Conservation (phyloP, 1,140 invertebrate genomes). For the Belonocnema kinseyi region DNA sequence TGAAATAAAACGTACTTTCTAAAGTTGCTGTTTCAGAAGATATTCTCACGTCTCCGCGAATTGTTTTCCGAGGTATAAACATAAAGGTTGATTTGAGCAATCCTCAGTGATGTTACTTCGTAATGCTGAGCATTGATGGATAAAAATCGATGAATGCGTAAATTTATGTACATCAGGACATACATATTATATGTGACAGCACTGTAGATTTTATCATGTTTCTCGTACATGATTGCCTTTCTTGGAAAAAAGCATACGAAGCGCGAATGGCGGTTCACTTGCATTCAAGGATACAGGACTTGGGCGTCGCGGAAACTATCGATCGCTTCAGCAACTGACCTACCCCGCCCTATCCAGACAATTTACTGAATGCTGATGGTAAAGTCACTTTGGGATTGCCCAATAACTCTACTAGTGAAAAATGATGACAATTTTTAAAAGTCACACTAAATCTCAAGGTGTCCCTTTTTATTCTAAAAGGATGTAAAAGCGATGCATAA, state of each 20-base stretch:
- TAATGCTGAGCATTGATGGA: background rate
- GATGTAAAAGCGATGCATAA: too few relatives aligned
- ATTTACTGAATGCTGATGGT: background rate
- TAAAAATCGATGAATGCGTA: background rate
- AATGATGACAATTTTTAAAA: too few relatives aligned
- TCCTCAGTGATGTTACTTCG: background rate
- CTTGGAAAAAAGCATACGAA: background rate
- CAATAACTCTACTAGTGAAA: background rate
- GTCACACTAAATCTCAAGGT: too few relatives aligned
- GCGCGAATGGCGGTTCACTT: background rate
- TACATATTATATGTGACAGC: background rate
- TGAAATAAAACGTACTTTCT: conserved; percentile 25
- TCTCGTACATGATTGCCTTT: background rate
- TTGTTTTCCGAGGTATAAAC: conserved; percentile 7
- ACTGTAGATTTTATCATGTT: conserved; percentile 22
- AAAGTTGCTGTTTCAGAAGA: conserved; percentile 14
- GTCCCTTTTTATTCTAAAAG: too few relatives aligned
- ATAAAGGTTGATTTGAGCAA: conserved; percentile 29
- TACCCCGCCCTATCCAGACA: conserved; percentile 23
- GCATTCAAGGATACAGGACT: conserved; percentile 28
- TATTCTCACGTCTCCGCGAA: background rate
- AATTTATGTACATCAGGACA: background rate
- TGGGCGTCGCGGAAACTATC: conserved; percentile 19
- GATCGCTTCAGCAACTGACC: conserved; percentile 23
- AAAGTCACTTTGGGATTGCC: background rate